A percentile compares a stretch with the other conserved stretches of the same genome.
Evolutionary conservation across 37 sponge, comb jelly and placozoan genomes (phyloP).

Genomic region (Halisarca cf. caerulea): DNA sequence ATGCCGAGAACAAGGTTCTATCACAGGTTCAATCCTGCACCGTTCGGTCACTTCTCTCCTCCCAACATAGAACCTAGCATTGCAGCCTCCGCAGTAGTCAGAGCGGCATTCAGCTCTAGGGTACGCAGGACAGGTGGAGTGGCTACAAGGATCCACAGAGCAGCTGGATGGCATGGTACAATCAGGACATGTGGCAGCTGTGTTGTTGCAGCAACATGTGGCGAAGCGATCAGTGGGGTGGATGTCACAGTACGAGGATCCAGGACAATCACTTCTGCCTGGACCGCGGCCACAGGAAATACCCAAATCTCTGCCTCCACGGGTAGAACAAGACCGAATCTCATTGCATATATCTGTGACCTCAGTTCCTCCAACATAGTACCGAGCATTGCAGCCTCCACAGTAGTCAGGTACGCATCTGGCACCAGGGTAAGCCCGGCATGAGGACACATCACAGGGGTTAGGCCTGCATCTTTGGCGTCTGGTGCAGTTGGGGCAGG

Average conservation of each 20-base stretch:
- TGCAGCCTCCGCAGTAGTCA: conserved; percentile 32
- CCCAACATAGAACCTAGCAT: not conserved
- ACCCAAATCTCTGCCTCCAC: not conserved
- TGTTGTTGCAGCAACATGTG: conserved; percentile 8
- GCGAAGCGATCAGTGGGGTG: conserved; percentile 13
- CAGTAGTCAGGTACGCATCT: not conserved
- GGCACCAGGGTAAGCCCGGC: conserved; percentile 1
- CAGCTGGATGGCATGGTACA: not conserved
- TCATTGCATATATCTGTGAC: not conserved
- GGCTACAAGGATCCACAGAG: not conserved
- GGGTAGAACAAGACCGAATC: not conserved
- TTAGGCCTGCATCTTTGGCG: not conserved
- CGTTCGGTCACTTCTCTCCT: not conserved
- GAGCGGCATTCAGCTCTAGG: conserved; percentile 16
- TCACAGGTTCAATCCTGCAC: too few relatives aligned
- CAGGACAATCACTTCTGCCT: not conserved
- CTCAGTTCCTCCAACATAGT: not conserved
- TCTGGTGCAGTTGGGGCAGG: conserved; percentile 21
- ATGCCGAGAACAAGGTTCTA: not conserved
- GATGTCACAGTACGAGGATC: conserved; percentile 13
- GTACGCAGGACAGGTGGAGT: not conserved
- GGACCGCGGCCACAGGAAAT: conserved; percentile 1
- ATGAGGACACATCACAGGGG: not conserved
- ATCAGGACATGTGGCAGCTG: not conserved
- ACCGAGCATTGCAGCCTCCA: conserved; percentile 26